These are phyloP conservation scores for Porites lobata DNA, from an alignment of 92 coral and sea anemone genomes.

Conservation along the genomic window DNA sequence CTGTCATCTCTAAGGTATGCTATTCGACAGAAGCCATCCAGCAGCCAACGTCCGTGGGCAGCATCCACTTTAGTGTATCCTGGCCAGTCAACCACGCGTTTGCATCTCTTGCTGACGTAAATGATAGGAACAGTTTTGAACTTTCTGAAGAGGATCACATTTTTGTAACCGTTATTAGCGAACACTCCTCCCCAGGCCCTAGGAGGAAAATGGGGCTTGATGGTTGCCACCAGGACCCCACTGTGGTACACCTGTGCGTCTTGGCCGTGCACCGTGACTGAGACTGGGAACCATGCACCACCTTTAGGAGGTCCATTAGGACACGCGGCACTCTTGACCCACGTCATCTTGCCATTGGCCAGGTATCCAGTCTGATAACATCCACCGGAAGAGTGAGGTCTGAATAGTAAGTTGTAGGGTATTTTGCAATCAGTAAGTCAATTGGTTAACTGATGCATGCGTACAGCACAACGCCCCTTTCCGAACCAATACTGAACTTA, in stretches of 20 bases:
- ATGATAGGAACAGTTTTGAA: no score
- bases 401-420: no score
- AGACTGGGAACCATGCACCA: slow-evolving; percentile 46
- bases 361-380: slow-evolving; percentile 49
- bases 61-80: slow-evolving; percentile 67
- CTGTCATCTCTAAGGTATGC: slow-evolving; percentile 3
- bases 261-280: slow-evolving; percentile 33
- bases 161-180: slow-evolving; percentile 16
- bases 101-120: no score
- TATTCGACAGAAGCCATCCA: slow-evolving; percentile 65
- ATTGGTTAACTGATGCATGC: no score
- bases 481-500: no score
- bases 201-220: slow-evolving; percentile 30
- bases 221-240: slow-evolving; percentile 32
- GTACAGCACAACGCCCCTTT: no score
- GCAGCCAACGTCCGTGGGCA: slow-evolving; percentile 68
- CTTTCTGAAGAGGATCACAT: slow-evolving; percentile 35
- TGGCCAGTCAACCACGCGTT: no score
- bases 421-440: no score
- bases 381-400: slow-evolving; percentile 41
- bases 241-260: slow-evolving; percentile 19
- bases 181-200: slow-evolving; percentile 38
- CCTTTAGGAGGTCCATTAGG: slow-evolving; percentile 59
- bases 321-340: slow-evolving; percentile 10
- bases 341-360: slow-evolving; percentile 16